Percentiles rank a stretch among this genome's conserved stretches.
These are phyloP conservation scores for Philantomba maxwellii DNA, from an alignment of 2,113 vertebrate genomes.

Conservation along the genomic window DNA sequence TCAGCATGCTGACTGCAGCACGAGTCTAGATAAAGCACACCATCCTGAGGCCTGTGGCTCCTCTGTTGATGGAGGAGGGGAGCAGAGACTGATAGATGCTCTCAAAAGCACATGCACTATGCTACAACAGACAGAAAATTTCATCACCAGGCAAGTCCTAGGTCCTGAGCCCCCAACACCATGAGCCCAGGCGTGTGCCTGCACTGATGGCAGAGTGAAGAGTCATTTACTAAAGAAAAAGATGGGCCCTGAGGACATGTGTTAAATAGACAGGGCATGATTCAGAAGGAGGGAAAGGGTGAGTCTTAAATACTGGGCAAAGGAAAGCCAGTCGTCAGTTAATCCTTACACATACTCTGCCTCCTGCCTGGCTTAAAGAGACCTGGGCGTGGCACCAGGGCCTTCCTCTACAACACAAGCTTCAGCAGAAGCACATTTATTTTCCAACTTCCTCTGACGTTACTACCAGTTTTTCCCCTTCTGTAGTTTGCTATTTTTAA, in stretches of 20 bases:
- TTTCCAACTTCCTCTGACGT: not conserved
- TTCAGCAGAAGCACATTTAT: not conserved
- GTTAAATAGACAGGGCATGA: conserved; percentile 61
- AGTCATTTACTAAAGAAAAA: conserved; percentile 46
- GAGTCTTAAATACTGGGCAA: conserved; percentile 35
- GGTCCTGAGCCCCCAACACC: not conserved
- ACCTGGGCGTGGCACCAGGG: not conserved
- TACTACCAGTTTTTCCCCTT: not conserved
- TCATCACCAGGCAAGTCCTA: not conserved
- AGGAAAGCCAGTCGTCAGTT: conserved; percentile 36
- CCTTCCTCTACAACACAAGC: not conserved
- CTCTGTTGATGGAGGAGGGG: not conserved
- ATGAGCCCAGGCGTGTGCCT: not conserved
- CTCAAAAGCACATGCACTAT: not conserved
- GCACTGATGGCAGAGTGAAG: not conserved
- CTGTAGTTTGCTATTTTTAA: not conserved
- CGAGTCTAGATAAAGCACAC: conserved; percentile 10
- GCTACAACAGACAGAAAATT: not conserved
- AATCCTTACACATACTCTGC: not conserved
- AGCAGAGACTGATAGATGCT: not conserved
- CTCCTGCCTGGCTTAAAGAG: not conserved
- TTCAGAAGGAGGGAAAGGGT: conserved; percentile 42
- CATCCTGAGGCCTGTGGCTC: not conserved
- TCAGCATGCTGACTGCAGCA: not conserved
- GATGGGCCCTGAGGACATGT: conserved; percentile 18